Percentiles rank a stretch among this genome's conserved stretches.
These are phyloP conservation scores for Marmota flaviventris DNA, from an alignment of 2,113 vertebrate genomes.

Conservation along the genomic window DNA sequence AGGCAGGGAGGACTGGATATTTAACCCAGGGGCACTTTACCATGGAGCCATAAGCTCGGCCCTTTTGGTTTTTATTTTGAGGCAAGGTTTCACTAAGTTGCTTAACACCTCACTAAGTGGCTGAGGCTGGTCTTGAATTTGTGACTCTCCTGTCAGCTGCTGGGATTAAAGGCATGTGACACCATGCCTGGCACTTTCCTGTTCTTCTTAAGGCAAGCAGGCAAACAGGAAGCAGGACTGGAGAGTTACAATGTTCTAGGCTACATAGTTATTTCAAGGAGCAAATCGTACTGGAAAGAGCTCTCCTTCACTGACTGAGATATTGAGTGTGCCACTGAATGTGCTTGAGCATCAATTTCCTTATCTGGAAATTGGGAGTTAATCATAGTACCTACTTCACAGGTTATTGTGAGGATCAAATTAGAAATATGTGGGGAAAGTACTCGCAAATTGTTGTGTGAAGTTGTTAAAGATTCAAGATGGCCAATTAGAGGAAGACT, in stretches of 20 bases:
- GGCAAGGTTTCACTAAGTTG: too few relatives aligned
- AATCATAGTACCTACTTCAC: neutral
- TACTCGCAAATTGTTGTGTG: constrained; percentile 3
- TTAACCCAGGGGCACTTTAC: too few relatives aligned
- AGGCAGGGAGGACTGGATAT: too few relatives aligned
- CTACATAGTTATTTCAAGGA: neutral
- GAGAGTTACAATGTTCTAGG: neutral
- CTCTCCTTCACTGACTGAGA: neutral
- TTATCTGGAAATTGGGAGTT: constrained; percentile 48
- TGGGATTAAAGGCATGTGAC: too few relatives aligned
- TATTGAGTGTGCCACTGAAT: neutral
- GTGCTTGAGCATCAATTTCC: neutral
- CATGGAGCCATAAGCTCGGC: too few relatives aligned
- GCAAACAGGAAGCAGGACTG: neutral
- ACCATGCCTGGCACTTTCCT: neutral
- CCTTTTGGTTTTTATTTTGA: too few relatives aligned
- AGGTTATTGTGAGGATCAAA: neutral
- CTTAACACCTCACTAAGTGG: too few relatives aligned
- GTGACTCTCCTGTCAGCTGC: too few relatives aligned
- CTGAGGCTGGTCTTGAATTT: too few relatives aligned
- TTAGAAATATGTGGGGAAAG: neutral
- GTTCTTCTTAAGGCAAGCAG: neutral
- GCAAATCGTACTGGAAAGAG: neutral
- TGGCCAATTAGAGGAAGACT: too few relatives aligned
- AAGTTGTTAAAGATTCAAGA: neutral